Evolutionary conservation across 2,888 invertebrate genomes (phyloP).

Genomic region (Ophonus ardosiacus): DNA sequence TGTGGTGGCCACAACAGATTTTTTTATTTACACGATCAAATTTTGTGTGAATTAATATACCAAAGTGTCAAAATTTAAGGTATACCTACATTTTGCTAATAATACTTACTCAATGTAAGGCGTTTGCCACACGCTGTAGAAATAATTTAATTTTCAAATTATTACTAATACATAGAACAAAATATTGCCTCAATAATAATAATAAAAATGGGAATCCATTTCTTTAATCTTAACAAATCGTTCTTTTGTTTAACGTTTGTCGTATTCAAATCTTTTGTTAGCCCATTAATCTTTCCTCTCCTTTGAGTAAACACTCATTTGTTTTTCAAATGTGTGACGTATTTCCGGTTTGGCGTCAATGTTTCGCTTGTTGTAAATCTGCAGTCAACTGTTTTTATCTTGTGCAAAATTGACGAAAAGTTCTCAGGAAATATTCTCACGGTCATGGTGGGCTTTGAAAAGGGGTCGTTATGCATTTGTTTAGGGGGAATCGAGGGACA

Average conservation of each 20-base stretch:
- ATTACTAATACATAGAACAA: too few relatives aligned
- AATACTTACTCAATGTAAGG: too few relatives aligned
- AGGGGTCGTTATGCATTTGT: constrained; percentile 34
- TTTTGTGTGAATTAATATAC: too few relatives aligned
- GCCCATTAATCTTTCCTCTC: constrained; percentile 9
- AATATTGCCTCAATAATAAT: too few relatives aligned
- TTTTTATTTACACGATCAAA: too few relatives aligned
- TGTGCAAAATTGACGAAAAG: constrained; percentile 26
- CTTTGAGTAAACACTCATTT: constrained; percentile 20
- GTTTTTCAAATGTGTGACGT: constrained; percentile 30
- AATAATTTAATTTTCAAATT: too few relatives aligned
- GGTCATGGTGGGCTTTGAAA: background rate
- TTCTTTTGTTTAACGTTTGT: background rate
- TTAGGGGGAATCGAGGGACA: background rate
- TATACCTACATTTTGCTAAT: too few relatives aligned
- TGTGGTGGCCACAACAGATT: too few relatives aligned
- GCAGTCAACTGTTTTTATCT: constrained; percentile 3
- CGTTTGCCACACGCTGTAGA: too few relatives aligned
- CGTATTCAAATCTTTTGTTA: background rate
- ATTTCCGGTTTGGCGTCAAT: constrained; percentile 25
- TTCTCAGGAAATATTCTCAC: constrained; percentile 24
- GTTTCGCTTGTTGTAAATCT: background rate
- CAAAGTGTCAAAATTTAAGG: too few relatives aligned
- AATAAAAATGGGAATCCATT: background rate
- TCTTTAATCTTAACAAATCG: background rate